A percentile compares a stretch with the other conserved stretches of the same genome.
Evolutionary conservation across 2,888 invertebrate species (phyloP).

Genomic region (Acanthosepion pharaonis): DNA sequence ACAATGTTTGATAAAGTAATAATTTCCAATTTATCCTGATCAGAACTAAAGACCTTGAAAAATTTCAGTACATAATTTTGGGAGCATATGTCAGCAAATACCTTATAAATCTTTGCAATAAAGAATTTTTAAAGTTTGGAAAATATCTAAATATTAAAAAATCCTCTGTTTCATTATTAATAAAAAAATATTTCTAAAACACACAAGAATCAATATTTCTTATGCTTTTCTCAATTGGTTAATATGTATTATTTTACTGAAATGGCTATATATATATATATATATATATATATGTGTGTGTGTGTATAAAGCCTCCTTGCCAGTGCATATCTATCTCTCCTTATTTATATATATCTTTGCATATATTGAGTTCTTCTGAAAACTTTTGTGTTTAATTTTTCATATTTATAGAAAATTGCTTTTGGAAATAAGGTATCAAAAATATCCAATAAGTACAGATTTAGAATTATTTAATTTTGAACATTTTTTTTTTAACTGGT

Average conservation of each 20-base stretch:
- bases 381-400: background rate
- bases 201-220: background rate
- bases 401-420: background rate
- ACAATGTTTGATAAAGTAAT: too few relatives aligned
- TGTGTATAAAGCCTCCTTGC: background rate
- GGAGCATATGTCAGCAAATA: too few relatives aligned
- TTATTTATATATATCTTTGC: background rate
- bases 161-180: background rate
- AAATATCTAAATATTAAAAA: background rate
- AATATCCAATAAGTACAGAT: too few relatives aligned
- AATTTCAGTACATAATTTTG: too few relatives aligned
- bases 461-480: too few relatives aligned
- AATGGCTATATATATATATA: background rate
- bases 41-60: too few relatives aligned
- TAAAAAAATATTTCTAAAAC: background rate
- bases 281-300: too few relatives aligned
- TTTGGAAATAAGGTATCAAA: background rate
- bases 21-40: too few relatives aligned
- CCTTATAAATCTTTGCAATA: too few relatives aligned
- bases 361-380: background rate
- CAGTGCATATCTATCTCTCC: background rate
- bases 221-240: background rate
- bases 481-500: too few relatives aligned
- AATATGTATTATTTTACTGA: background rate
- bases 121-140: background rate